phyloP scores from a whole-genome alignment of 2,888 invertebrate genomes.

The Ametastegia equiseti region DNA sequence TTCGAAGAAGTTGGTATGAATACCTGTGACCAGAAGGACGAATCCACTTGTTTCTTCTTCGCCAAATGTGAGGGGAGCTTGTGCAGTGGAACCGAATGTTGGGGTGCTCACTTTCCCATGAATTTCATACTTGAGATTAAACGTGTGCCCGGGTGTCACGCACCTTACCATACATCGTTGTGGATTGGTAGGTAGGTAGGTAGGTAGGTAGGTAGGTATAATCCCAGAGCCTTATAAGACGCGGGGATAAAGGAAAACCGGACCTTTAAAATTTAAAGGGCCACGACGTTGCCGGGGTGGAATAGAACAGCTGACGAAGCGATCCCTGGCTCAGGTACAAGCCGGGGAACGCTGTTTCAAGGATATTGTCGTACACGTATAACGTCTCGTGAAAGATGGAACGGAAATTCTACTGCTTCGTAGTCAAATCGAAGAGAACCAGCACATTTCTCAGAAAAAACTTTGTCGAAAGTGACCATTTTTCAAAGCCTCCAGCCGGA shows the following conservation, averaged over 20 bases:
- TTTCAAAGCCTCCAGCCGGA: too few species aligned
- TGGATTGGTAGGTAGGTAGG: too few species aligned
- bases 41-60: constrained; percentile 55
- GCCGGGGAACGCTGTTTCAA: background rate
- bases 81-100: background rate
- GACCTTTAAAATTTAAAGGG: constrained; percentile 71
- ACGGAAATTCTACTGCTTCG: too few species aligned
- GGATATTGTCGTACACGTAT: too few species aligned
- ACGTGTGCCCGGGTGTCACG: background rate
- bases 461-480: too few species aligned
- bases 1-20: background rate
- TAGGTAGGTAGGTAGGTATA: too few species aligned
- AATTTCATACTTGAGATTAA: constrained; percentile 53
- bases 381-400: too few species aligned
- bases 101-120: constrained; percentile 55
- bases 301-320: constrained; percentile 39
- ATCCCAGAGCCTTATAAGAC: constrained; percentile 8
- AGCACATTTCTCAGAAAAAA: too few species aligned
- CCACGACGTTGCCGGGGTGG: constrained; percentile 42
- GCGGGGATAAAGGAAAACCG: constrained; percentile 29
- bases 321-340: constrained; percentile 6
- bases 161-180: background rate
- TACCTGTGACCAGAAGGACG: background rate
- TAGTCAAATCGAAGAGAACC: too few species aligned
- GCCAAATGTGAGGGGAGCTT: background rate